A percentile compares a stretch with the other conserved stretches of the same genome.
Evolutionary conservation across 1,140 invertebrate genomes (phyloP).

Genomic region (Magallana ariakensis): DNA sequence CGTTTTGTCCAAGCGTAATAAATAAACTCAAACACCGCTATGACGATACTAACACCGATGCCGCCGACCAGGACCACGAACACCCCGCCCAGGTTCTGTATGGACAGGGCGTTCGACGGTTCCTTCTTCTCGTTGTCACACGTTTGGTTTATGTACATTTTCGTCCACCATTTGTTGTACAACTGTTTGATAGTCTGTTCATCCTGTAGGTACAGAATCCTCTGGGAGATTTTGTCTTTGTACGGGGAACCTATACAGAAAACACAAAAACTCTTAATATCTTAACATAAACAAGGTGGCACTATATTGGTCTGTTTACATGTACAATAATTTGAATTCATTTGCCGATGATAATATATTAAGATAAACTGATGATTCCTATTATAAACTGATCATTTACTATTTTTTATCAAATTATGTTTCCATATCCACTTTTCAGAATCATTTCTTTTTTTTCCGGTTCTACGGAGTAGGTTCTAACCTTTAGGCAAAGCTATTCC

Average conservation of each 20-base stretch:
- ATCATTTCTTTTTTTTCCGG: no score
- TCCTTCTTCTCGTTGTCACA: conserved; percentile 90
- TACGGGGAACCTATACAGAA: conserved; percentile 68
- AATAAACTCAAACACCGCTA: conserved; percentile 96
- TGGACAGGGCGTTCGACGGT: conserved; percentile 93
- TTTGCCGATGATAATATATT: no score
- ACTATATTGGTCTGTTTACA: no score
- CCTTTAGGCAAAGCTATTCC: conserved; percentile 83
- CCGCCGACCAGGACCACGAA: conserved; percentile 97
- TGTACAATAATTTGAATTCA: no score
- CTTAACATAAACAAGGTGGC: no score
- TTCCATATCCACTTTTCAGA: no score
- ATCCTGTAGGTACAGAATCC: conserved; percentile 94
- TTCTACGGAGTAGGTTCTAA: conserved; percentile 57
- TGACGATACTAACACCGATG: conserved; percentile 91
- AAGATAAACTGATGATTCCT: no score
- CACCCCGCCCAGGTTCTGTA: conserved; percentile 96
- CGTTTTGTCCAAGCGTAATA: conserved; percentile 13
- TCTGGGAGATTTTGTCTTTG: conserved; percentile 82
- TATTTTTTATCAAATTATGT: no score
- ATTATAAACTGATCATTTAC: no score
- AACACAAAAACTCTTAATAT: neutral
- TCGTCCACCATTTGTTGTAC: conserved; percentile 99
- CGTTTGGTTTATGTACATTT: conserved; percentile 90
- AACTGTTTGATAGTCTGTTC: conserved; percentile 93